Evolutionary conservation across 1,140 invertebrate genomes (phyloP).

Genomic region (Leptinotarsa texana): DNA sequence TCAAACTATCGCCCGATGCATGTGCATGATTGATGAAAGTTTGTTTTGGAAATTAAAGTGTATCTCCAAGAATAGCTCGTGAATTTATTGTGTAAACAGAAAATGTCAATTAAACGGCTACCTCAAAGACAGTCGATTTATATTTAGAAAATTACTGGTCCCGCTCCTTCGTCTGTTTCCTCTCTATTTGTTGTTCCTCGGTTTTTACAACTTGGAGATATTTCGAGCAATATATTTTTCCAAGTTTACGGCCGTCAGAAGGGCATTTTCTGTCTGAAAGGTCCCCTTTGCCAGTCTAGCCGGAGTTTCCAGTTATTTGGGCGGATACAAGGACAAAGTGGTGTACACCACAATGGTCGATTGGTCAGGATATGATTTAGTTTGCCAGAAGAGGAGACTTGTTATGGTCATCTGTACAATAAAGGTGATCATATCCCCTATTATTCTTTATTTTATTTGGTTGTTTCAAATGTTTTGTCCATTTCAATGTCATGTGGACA

Average conservation of each 20-base stretch:
- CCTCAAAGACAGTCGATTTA: slow-evolving; percentile 28
- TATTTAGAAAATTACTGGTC: slow-evolving; percentile 22
- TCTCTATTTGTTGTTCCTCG: slow-evolving; percentile 26
- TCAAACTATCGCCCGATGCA: not conserved
- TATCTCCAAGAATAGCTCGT: slow-evolving; percentile 24
- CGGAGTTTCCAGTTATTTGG: not conserved
- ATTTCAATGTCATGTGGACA: too few relatives aligned
- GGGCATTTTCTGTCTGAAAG: slow-evolving; percentile 7
- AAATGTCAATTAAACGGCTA: slow-evolving; percentile 28
- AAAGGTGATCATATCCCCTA: too few relatives aligned
- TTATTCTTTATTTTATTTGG: too few relatives aligned
- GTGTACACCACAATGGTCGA: too few relatives aligned
- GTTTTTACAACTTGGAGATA: slow-evolving; percentile 29
- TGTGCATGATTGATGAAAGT: slow-evolving; percentile 27
- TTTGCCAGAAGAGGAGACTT: too few relatives aligned
- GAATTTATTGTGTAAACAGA: slow-evolving; percentile 29
- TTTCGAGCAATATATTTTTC: slow-evolving; percentile 28
- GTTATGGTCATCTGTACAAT: too few relatives aligned
- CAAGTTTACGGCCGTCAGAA: slow-evolving; percentile 20
- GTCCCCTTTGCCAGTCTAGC: not conserved
- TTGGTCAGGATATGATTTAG: too few relatives aligned
- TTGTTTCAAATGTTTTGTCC: too few relatives aligned
- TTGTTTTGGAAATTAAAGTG: slow-evolving; percentile 30
- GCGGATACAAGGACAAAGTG: not conserved
- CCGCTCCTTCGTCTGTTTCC: slow-evolving; percentile 19